A percentile compares a stretch with the other conserved stretches of the same genome.
phyloP scores from a whole-genome alignment of 1,140 invertebrate species.

The Coptotermes formosanus region DNA sequence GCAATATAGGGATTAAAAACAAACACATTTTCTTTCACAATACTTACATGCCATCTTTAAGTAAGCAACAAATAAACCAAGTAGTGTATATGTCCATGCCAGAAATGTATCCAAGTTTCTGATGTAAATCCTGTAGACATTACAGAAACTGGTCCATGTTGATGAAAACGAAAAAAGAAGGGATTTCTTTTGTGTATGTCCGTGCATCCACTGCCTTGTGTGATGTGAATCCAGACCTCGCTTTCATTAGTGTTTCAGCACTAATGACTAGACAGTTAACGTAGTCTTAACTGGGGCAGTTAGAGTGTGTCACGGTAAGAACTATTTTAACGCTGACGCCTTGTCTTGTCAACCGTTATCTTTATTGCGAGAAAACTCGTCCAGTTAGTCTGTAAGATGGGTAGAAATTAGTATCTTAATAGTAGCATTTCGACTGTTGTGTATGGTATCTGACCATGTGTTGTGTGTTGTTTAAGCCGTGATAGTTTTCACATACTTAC shows the following conservation, averaged over 20 bases:
- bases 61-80: too few species aligned
- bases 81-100: too few species aligned
- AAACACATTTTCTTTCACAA: too few species aligned
- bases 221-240: not conserved
- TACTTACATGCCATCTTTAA: too few species aligned
- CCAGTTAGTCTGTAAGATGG: too few species aligned
- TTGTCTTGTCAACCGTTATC: not conserved
- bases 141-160: not conserved
- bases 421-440: too few species aligned
- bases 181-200: not conserved
- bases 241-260: not conserved
- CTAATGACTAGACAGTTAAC: constrained; percentile 9
- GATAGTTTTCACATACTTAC: too few species aligned
- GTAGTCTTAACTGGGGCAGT: not conserved
- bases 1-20: too few species aligned
- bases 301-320: not conserved
- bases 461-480: too few species aligned
- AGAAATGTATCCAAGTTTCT: not conserved
- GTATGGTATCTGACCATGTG: too few species aligned
- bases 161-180: not conserved
- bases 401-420: too few species aligned
- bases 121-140: not conserved
- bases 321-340: not conserved
- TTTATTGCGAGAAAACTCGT: too few species aligned
- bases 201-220: not conserved